Evolutionary conservation across 2,113 vertebrate species (phyloP).

Genomic region (Ginglymostoma cirratum): DNA sequence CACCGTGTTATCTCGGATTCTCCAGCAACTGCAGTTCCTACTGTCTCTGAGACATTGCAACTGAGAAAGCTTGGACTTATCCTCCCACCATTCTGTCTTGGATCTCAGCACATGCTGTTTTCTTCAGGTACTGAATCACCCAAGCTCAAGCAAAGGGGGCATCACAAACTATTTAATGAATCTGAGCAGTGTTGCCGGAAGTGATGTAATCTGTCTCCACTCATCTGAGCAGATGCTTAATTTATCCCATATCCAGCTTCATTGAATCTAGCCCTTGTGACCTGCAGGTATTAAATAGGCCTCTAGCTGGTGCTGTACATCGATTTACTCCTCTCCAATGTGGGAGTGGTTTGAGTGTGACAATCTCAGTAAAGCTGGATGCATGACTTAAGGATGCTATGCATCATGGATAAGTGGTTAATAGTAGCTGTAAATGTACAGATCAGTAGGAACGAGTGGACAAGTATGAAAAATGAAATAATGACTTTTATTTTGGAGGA

Average conservation of each 20-base stretch:
- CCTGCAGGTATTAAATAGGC: background rate
- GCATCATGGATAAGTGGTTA: background rate
- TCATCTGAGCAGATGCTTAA: background rate
- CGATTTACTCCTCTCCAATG: background rate
- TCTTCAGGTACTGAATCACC: background rate
- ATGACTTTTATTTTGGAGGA: background rate
- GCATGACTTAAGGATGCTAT: background rate
- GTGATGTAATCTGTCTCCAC: background rate
- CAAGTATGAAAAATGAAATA: background rate
- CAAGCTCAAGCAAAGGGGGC: background rate
- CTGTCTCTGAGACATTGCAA: too few relatives aligned
- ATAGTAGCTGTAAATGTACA: background rate
- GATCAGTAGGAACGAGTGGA: background rate
- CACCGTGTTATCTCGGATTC: too few relatives aligned
- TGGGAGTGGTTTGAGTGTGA: background rate
- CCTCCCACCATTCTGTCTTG: background rate
- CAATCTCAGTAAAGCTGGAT: background rate
- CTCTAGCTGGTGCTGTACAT: background rate
- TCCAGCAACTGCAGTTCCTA: too few relatives aligned
- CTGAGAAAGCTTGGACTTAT: background rate
- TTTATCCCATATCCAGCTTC: background rate
- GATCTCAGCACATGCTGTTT: background rate
- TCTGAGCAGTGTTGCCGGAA: background rate
- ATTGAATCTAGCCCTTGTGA: background rate
- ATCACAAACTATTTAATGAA: background rate